Percentiles rank a stretch among this genome's conserved stretches.
Evolutionary conservation across 1,140 invertebrate genomes (phyloP).

Genomic region (Dendroctonus valens): DNA sequence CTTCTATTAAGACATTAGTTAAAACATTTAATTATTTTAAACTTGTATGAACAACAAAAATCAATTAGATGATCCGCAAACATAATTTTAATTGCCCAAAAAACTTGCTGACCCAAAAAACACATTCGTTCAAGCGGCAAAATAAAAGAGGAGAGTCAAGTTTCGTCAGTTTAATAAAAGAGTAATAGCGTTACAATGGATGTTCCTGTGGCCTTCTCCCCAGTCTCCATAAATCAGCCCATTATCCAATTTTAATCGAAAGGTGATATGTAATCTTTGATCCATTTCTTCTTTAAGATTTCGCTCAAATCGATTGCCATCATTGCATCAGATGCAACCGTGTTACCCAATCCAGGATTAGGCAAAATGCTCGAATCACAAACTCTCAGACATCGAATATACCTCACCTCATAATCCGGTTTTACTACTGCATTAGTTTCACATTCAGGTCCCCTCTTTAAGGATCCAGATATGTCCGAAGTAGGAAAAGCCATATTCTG

Average conservation of each 20-base stretch:
- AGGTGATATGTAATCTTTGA: slow-evolving; percentile 30
- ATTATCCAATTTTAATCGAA: not conserved
- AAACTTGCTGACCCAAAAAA: too few relatives aligned
- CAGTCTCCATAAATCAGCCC: too few relatives aligned
- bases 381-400: slow-evolving; percentile 66
- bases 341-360: slow-evolving; percentile 60
- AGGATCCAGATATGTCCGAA: slow-evolving; percentile 58
- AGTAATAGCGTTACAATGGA: too few relatives aligned
- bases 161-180: too few relatives aligned
- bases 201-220: too few relatives aligned
- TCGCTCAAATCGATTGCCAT: slow-evolving; percentile 42
- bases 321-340: slow-evolving; percentile 62
- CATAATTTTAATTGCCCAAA: too few relatives aligned
- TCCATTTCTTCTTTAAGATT: slow-evolving; percentile 36
- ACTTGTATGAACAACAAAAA: too few relatives aligned
- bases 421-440: slow-evolving; percentile 71
- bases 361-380: slow-evolving; percentile 47
- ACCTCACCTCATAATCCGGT: slow-evolving; percentile 65
- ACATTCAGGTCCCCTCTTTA: slow-evolving; percentile 66
- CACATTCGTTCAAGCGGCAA: too few relatives aligned
- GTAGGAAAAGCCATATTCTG: slow-evolving; percentile 57
- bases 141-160: too few relatives aligned
- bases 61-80: too few relatives aligned
- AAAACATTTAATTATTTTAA: too few relatives aligned
- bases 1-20: too few relatives aligned